These are phyloP conservation scores for Drosophila subobscura DNA, from an alignment of 1,140 invertebrate genomes.

Conservation along the genomic window DNA sequence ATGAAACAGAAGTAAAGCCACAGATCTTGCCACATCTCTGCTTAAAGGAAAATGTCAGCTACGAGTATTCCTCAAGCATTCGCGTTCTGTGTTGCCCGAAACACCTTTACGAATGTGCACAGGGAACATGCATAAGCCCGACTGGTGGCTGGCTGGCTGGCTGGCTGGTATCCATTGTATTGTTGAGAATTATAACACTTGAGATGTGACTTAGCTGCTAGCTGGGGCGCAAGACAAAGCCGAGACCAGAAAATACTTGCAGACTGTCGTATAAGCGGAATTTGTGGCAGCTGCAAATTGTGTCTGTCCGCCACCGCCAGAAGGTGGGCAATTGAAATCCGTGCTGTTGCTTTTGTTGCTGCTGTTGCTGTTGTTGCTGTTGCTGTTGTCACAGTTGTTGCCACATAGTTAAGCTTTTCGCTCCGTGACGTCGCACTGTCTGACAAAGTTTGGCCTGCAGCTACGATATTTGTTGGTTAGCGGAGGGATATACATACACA, in stretches of 20 bases:
- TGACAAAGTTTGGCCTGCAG: conserved; percentile 41
- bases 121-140: too few species aligned
- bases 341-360: conserved; percentile 20
- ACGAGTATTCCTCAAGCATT: too few species aligned
- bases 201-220: conserved; percentile 32
- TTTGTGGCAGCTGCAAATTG: conserved; percentile 39
- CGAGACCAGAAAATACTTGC: not conserved
- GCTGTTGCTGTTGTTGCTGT: conserved; percentile 19
- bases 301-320: conserved; percentile 18
- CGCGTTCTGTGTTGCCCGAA: too few species aligned
- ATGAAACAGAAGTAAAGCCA: not conserved
- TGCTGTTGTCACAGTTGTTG: conserved; percentile 45
- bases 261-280: not conserved
- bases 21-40: conserved; percentile 1
- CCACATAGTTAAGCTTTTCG: conserved; percentile 65
- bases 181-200: conserved; percentile 40
- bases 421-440: conserved; percentile 50
- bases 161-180: not conserved
- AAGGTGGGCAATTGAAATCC: conserved; percentile 55
- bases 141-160: not conserved
- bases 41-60: too few species aligned
- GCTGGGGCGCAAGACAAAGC: not conserved
- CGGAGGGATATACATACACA: not conserved
- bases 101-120: too few species aligned
- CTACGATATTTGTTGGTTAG: not conserved